phyloP scores from a whole-genome alignment of 64 coral and sea anemone species.

The Orbicella faveolata region DNA sequence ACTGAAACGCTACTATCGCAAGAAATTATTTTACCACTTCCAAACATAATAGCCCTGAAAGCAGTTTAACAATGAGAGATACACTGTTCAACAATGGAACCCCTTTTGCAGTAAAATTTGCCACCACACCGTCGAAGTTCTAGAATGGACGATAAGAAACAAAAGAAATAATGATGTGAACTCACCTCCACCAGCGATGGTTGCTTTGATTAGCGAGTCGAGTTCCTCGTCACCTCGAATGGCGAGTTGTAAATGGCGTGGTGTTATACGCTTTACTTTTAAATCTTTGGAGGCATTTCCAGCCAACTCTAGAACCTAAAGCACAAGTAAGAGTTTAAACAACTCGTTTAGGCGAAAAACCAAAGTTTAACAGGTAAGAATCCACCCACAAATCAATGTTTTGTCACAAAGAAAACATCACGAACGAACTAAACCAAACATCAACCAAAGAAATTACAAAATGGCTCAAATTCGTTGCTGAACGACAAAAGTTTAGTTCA shows the following conservation, averaged over 20 bases:
- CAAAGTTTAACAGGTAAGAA: neutral
- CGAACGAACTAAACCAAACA: neutral
- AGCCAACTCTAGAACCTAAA: constrained; percentile 98
- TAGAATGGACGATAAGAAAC: neutral
- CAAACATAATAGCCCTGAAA: too few species aligned
- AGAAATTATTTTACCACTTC: too few species aligned
- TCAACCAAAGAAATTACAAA: neutral
- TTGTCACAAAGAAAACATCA: neutral
- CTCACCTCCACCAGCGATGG: constrained; percentile 99
- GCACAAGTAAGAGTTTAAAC: neutral
- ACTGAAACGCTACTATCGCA: too few species aligned
- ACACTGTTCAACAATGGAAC: too few species aligned
- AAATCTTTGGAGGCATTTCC: constrained; percentile 99
- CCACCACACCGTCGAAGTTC: too few species aligned
- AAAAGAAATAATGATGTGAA: neutral
- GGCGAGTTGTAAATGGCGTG: constrained; percentile 98
- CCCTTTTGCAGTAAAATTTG: too few species aligned
- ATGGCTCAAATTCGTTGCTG: neutral
- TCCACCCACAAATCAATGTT: neutral
- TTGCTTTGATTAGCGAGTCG: constrained; percentile 99
- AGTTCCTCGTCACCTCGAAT: constrained; percentile 99
- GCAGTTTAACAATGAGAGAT: too few species aligned
- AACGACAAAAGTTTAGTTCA: neutral
- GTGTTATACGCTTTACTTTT: constrained; percentile 99
- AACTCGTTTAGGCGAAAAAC: neutral